These are phyloP conservation scores for Rhipidura dahli DNA, from an alignment of 2,113 vertebrate species.

Conservation along the genomic window DNA sequence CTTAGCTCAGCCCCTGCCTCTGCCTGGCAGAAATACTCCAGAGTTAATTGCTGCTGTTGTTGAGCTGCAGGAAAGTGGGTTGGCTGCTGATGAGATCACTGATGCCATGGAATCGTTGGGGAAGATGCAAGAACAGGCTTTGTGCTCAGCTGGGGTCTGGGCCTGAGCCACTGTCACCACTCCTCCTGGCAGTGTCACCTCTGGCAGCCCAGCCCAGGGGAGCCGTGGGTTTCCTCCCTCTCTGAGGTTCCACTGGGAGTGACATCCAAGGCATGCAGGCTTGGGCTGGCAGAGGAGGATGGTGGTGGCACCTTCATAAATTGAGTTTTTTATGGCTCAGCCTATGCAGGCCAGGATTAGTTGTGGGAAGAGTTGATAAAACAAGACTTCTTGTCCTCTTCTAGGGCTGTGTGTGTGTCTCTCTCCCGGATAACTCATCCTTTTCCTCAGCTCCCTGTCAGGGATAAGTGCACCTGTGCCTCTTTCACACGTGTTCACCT, in stretches of 20 bases:
- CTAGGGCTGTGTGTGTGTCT: neutral
- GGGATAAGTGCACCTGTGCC: neutral
- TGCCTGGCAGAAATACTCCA: neutral
- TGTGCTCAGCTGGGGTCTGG: conserved; percentile 2
- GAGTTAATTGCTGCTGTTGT: conserved; percentile 46
- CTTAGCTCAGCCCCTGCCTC: neutral
- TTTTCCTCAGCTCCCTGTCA: neutral
- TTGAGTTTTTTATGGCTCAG: neutral
- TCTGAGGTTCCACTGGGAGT: neutral
- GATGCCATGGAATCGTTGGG: neutral
- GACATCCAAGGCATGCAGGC: neutral
- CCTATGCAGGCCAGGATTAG: neutral
- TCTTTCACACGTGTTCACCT: neutral
- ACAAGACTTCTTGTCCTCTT: neutral
- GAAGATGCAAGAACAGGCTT: neutral
- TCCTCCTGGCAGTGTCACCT: neutral
- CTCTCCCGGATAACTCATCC: neutral
- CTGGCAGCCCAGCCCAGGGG: neutral
- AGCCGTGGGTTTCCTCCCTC: rapidly evolving
- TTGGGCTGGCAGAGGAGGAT: neutral
- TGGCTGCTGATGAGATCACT: neutral
- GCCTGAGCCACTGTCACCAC: neutral
- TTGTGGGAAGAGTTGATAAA: neutral
- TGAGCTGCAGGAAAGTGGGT: conserved; percentile 46
- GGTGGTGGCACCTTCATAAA: neutral